Evolutionary conservation across 2,888 invertebrate genomes (phyloP).

Genomic region (Amiota communis): DNA sequence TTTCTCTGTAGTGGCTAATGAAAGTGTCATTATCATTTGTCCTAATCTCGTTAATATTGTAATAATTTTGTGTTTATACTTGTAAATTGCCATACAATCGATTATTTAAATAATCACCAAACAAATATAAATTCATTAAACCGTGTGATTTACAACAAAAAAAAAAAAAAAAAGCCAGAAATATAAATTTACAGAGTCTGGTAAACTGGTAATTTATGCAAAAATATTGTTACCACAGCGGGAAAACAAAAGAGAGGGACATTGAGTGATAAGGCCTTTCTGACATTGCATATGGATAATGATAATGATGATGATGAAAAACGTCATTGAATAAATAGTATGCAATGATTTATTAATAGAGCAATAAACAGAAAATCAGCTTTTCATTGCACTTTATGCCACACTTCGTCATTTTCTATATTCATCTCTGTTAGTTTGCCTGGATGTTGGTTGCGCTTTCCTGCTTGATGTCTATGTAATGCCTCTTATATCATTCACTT

Average conservation of each 20-base stretch:
- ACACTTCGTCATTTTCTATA: not conserved
- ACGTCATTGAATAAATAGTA: slow-evolving; percentile 3
- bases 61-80: no score
- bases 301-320: not conserved
- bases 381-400: no score
- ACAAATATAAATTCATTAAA: no score
- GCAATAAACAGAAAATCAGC: not conserved
- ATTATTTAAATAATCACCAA: slow-evolving; percentile 42
- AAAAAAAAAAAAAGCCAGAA: no score
- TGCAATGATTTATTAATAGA: slow-evolving; percentile 22
- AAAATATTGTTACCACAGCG: not conserved
- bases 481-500: not conserved
- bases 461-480: not conserved
- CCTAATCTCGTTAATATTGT: no score
- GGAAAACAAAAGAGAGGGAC: no score
- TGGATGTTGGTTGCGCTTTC: no score
- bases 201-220: slow-evolving; percentile 9
- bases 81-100: slow-evolving; percentile 3
- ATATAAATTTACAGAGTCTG: no score
- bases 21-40: no score
- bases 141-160: no score
- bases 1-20: no score
- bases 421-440: no score
- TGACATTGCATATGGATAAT: not conserved
- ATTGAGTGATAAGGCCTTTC: not conserved